These are phyloP conservation scores for Festucalex cinctus DNA, from an alignment of 2,113 vertebrate genomes.

Conservation along the genomic window DNA sequence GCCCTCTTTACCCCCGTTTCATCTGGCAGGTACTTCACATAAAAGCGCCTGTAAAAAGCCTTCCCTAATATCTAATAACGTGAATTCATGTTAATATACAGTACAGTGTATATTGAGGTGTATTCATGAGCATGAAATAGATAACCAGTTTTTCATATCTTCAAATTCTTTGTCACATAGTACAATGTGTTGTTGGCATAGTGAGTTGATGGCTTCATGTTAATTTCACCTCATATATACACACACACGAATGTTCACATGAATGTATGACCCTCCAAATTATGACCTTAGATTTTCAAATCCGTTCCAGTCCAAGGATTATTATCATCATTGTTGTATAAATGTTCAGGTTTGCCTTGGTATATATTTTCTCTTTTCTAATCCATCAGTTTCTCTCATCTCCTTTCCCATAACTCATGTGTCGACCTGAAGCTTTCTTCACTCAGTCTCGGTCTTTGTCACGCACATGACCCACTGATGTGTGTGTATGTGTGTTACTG, in stretches of 20 bases:
- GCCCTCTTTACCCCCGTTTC: neutral
- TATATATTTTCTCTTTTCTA: constrained; percentile 3
- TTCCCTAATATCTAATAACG: neutral
- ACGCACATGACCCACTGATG: neutral
- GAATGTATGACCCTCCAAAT: neutral
- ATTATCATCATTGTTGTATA: neutral
- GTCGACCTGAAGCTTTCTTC: constrained; percentile 11
- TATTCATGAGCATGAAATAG: neutral
- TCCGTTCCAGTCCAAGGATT: neutral
- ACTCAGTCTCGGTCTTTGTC: constrained; percentile 11
- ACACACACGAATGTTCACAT: neutral
- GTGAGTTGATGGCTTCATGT: neutral
- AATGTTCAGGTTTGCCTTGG: neutral
- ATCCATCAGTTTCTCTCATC: neutral
- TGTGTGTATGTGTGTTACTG: constrained; percentile 7
- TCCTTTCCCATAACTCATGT: constrained; percentile 16
- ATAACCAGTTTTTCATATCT: neutral
- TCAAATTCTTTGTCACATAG: neutral
- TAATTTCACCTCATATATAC: neutral
- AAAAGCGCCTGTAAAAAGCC: neutral
- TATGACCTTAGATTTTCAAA: neutral
- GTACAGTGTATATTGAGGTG: neutral
- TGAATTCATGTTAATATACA: neutral
- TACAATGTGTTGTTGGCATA: neutral
- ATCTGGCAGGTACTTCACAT: neutral